Base-by-base conservation (phyloP, 2,888 invertebrate species). In the Platycnemis pennipes region DNA sequence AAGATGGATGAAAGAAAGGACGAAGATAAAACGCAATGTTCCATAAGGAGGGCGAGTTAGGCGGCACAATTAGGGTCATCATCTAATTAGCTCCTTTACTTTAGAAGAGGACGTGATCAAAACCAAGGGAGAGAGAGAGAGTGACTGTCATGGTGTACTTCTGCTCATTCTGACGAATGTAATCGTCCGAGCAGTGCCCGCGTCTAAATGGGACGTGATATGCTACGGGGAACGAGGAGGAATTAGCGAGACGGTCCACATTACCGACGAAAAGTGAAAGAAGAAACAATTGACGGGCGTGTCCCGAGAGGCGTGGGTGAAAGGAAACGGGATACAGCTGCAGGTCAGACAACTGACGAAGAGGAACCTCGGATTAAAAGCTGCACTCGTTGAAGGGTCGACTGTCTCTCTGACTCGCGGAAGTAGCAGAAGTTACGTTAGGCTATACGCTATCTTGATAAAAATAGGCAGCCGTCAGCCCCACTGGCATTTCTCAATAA, bases 261-360 rank as follows among this genome's bases (percentile, higher is more conserved):
- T 77, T 77, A 77, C 77, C 37, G 77, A 37, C 77, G 77, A 77
- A n/a, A 77, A 77, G 77, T 77, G 77, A 77, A 77, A 77, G 63
- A 63, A 63, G 26, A n/a, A 63, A 63, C 63, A 63, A 26, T 63
- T 63, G 77, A 77, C 69, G 69, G 69, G n/a, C 37, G 69, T 31
- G 69, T 8, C n/a, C 7, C 2, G n/a, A 2, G 2, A 31, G 31
- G 31, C 37, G 77, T 37, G 77, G 77, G 37, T 31, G 31, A 37
- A 37, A 16, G 77, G 77, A 31, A 37, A 77, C 37, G 77, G 77
- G 77, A 77, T 77, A 77, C 77, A 77, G 77, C 77, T 77, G 77
- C 77, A 37, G 13, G 0, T 37, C 37, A 26, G 37, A 77, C 7
- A 11, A 22, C n/a, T 63, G 63, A 26, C 26, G 19, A 63, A 7